Base-by-base conservation (phyloP, 2,113 vertebrate genomes). In the Zosterops hypoxanthus region DNA sequence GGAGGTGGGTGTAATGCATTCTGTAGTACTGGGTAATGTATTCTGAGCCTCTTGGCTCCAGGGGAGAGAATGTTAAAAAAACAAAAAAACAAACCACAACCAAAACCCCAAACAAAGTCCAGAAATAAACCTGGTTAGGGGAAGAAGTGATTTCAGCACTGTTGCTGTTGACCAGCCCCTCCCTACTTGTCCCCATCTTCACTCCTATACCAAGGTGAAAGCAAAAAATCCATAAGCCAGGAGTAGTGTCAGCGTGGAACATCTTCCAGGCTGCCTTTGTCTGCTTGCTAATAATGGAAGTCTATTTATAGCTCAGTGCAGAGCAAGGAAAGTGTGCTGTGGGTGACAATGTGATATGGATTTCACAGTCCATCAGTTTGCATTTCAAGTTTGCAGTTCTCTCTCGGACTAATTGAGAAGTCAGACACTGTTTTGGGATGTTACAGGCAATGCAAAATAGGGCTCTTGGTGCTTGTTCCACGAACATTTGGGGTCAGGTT, bases 231-330 rank as follows among this genome's bases (percentile, higher is more conserved):
- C 72, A 84, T 85, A 90, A 95, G 75, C 69, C 72, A 78, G 75
- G 82, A 93, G 90, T 86, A 86, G 93, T 87, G 82, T 85, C 77
- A 69, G 88, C 2, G 6, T 92, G 85, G 75, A 96, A 85, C 82
- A 92, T 91, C 93, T 96, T 96, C 89, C 86, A 92, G 82, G 92
- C 94, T 96, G 94, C 82, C 59, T 96, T 97, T 97, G 96, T 96
- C 92, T 96, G 88, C 90, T 91, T 88, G 90, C 91, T 97, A 97
- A 94, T 95, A 97, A 97, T 91, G 81, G 87, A 96, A 91, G 3
- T 88, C 94, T 97, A 97, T 97, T 97, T 97, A 92, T 96, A 96
- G 95, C 95, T 82, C 81, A 41, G 91, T 56, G 82, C 84, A 79
- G 91, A 94, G 88, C 92, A 72, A 92, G 53, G 70, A 80, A 83